These are phyloP conservation scores for Anser cygnoides DNA, from an alignment of 2,113 vertebrate genomes.

Conservation along the genomic window DNA sequence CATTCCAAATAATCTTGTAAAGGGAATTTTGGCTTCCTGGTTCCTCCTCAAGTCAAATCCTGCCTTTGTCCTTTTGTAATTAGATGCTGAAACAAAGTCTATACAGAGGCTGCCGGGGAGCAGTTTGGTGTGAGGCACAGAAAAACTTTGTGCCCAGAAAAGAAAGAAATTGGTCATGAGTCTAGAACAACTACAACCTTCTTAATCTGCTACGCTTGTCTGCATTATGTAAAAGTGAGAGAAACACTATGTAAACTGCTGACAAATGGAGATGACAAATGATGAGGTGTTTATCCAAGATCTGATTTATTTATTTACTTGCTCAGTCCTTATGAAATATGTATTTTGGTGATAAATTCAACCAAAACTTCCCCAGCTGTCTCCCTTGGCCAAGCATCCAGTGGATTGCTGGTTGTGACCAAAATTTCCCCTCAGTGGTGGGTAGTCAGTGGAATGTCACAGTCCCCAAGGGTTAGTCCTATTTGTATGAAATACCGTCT, in stretches of 20 bases:
- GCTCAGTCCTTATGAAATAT: neutral
- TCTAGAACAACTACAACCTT: neutral
- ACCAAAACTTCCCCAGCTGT: neutral
- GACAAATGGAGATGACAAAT: slow-evolving; percentile 17
- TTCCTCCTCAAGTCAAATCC: neutral
- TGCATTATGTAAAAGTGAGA: neutral
- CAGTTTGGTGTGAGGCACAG: neutral
- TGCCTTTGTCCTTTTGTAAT: neutral
- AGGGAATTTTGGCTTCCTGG: neutral
- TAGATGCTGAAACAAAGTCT: neutral
- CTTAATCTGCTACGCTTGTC: neutral
- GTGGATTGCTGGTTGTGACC: neutral
- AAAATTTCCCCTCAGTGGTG: neutral
- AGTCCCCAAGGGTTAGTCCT: neutral
- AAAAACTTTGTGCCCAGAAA: neutral
- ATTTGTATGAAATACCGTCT: neutral
- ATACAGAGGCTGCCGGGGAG: neutral
- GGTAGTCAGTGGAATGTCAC: neutral
- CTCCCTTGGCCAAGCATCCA: neutral
- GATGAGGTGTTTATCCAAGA: neutral
- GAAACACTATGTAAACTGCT: neutral
- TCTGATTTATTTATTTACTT: slow-evolving; percentile 15
- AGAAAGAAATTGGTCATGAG: neutral
- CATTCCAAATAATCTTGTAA: neutral
- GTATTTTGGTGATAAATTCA: neutral